phyloP scores from a whole-genome alignment of 2,888 invertebrate species.

The Heliconius charithonia region DNA sequence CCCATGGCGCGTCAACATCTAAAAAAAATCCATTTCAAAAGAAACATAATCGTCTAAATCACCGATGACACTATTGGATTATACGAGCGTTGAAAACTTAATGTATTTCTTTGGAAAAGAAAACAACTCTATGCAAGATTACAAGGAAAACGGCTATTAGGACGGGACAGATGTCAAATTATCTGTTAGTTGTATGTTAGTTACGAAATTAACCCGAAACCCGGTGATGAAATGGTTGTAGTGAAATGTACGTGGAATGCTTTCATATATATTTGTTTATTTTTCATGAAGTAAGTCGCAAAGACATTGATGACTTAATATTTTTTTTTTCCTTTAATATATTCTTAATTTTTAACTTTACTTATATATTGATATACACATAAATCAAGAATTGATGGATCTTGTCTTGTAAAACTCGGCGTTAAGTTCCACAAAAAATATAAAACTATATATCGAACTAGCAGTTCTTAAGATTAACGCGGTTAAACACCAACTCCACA shows the following conservation, averaged over 20 bases:
- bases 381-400: too few species aligned
- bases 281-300: neutral
- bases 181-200: neutral
- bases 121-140: slow-evolving; percentile 21
- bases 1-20: slow-evolving; percentile 7
- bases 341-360: too few species aligned
- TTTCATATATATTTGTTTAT: neutral
- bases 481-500: too few species aligned
- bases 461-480: too few species aligned
- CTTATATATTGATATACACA: too few species aligned
- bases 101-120: slow-evolving; percentile 10
- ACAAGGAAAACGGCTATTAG: slow-evolving; percentile 45
- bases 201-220: neutral
- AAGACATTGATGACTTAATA: too few species aligned
- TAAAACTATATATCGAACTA: too few species aligned
- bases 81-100: slow-evolving; percentile 12
- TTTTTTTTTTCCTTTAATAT: too few species aligned
- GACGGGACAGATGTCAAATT: slow-evolving; percentile 43
- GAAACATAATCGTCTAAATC: slow-evolving; percentile 36
- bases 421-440: neutral
- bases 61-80: slow-evolving; percentile 28
- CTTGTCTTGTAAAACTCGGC: neutral
- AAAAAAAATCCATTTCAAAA: slow-evolving; percentile 15
- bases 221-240: neutral
- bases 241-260: neutral